Percentiles rank a stretch among this genome's conserved stretches.
Conservation (phyloP, 2,888 invertebrate genomes). For the Thelaira solivaga region DNA sequence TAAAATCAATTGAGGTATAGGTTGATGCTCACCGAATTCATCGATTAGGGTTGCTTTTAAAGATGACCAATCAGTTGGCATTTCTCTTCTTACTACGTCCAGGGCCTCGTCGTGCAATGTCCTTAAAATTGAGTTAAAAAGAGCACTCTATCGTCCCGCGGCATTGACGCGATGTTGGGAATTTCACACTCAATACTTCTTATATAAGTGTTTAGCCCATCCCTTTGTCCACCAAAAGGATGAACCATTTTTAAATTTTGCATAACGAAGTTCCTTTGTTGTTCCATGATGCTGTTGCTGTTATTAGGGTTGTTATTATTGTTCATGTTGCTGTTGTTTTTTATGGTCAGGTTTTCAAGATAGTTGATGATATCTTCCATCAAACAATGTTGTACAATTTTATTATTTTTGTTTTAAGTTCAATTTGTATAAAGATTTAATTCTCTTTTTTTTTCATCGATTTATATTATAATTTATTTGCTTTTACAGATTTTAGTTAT, state of each 20-base stretch:
- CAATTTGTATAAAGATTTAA: neutral
- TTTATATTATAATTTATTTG: neutral
- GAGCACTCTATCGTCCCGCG: neutral
- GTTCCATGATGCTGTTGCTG: neutral
- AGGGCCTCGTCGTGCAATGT: neutral
- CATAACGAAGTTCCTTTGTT: no score
- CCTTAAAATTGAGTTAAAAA: neutral
- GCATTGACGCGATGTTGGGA: neutral
- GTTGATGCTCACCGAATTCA: constrained; percentile 17
- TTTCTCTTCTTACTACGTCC: neutral
- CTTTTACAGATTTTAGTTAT: neutral
- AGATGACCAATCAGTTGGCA: neutral
- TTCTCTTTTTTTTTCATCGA: neutral
- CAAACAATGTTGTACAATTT: neutral
- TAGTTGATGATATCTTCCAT: neutral
- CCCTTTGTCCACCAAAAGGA: no score
- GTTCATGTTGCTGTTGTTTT: neutral
- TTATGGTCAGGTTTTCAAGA: neutral
- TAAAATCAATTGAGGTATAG: constrained; percentile 7
- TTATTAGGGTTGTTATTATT: neutral
- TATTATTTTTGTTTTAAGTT: neutral
- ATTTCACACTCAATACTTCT: no score
- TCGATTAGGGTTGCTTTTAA: neutral
- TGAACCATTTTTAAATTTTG: constrained; percentile 2
- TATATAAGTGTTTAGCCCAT: neutral